Conservation (phyloP, 2,113 vertebrate species). For the Tupaia chinensis region DNA sequence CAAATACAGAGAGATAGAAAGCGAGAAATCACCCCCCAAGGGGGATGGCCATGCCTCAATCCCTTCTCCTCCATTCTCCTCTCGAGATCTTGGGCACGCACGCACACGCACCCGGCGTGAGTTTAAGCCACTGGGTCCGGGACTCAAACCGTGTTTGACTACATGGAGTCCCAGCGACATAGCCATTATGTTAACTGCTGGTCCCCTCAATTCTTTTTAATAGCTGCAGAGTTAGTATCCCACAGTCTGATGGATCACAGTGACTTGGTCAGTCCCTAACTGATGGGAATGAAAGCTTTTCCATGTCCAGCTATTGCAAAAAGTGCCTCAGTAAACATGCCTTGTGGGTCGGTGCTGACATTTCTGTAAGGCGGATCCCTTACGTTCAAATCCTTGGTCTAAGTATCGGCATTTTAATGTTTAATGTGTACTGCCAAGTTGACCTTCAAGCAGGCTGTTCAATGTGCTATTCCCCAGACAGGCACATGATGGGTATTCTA, state of each 20-base stretch:
- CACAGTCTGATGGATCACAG: neutral
- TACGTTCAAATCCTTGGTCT: conserved; percentile 5
- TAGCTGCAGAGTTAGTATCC: neutral
- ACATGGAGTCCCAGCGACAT: too few relatives aligned
- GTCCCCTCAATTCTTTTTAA: neutral
- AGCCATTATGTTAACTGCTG: too few relatives aligned
- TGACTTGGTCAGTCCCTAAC: neutral
- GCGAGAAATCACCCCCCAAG: too few relatives aligned
- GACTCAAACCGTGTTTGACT: too few relatives aligned
- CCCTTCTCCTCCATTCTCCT: too few relatives aligned
- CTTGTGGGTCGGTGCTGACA: neutral
- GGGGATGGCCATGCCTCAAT: too few relatives aligned
- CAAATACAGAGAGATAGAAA: too few relatives aligned
- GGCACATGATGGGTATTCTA: neutral
- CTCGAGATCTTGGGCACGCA: too few relatives aligned
- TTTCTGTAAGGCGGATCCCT: conserved; percentile 46
- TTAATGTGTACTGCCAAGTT: neutral
- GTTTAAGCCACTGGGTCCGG: too few relatives aligned
- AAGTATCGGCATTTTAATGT: neutral
- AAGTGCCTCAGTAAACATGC: neutral
- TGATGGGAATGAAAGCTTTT: neutral
- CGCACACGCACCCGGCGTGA: too few relatives aligned
- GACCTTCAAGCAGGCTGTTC: neutral
- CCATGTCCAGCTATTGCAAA: neutral
- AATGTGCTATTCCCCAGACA: neutral